A percentile compares a stretch with the other conserved stretches of the same genome.
Conservation (phyloP, 92 coral and sea anemone species). For the Blastomussa wellsi region DNA sequence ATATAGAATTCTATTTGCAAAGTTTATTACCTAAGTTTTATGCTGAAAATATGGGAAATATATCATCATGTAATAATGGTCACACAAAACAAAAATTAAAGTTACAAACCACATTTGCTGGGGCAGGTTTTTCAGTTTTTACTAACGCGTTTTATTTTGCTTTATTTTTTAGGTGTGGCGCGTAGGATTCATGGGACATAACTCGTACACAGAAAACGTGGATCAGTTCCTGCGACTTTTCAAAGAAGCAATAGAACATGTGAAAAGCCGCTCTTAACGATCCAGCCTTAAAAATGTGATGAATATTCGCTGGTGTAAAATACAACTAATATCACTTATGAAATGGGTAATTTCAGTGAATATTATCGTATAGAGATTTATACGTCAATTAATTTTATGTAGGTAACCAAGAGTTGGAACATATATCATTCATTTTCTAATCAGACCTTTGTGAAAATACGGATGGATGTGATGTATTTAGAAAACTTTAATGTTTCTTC, state of each 20-base stretch:
- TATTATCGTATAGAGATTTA: neutral
- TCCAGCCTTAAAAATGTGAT: neutral
- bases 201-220: conserved; percentile 86
- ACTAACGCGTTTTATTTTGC: neutral
- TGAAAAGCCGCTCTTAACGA: neutral
- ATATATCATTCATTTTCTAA: too few species aligned
- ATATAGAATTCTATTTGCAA: too few species aligned
- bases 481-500: neutral
- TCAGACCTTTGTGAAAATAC: neutral
- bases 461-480: neutral
- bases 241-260: conserved; percentile 74
- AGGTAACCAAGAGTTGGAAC: too few species aligned
- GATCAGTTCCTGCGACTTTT: conserved; percentile 82
- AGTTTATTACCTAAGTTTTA: too few species aligned
- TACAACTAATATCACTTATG: neutral
- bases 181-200: conserved; percentile 93
- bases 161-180: conserved; percentile 76
- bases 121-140: neutral
- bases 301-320: neutral
- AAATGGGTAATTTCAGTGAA: neutral
- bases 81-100: too few species aligned
- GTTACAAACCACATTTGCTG: too few species aligned
- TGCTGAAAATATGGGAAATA: too few species aligned
- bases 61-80: too few species aligned
- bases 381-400: neutral